A percentile compares a stretch with the other conserved stretches of the same genome.
Evolutionary conservation across 2,113 vertebrate genomes (phyloP).

Genomic region (Podarcis raffonei): DNA sequence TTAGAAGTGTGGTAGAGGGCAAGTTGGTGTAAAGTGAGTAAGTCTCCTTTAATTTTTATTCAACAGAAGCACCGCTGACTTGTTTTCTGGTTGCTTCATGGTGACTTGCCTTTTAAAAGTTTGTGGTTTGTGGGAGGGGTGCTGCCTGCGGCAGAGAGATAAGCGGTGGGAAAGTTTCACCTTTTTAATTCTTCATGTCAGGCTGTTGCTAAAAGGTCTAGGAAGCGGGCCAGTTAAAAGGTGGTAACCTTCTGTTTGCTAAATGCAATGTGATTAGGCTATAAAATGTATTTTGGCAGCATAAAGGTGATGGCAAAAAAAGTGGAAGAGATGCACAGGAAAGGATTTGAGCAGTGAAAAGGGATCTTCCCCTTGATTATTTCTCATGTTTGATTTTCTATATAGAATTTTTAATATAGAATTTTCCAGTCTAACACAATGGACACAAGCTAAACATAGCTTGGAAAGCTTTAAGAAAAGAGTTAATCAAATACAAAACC

Average conservation of each 20-base stretch:
- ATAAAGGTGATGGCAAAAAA: background rate
- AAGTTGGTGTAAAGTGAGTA: background rate
- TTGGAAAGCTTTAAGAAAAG: background rate
- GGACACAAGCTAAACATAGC: background rate
- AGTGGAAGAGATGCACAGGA: background rate
- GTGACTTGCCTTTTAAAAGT: background rate
- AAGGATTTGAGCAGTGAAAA: background rate
- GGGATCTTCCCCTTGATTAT: background rate
- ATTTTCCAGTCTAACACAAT: background rate
- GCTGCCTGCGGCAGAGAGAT: slow-evolving; percentile 1
- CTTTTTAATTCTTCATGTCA: background rate
- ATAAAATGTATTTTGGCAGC: background rate
- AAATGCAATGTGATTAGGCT: background rate
- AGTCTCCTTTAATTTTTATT: background rate
- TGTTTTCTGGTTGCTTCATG: background rate
- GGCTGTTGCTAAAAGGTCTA: background rate
- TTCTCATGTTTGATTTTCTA: background rate
- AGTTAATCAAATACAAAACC: background rate
- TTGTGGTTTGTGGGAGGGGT: slow-evolving; percentile 9
- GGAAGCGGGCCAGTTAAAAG: background rate
- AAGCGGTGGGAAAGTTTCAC: slow-evolving; percentile 11
- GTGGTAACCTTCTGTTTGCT: background rate
- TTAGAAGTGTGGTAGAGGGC: background rate
- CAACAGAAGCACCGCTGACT: background rate
- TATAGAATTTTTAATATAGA: background rate